These are phyloP conservation scores for Rhodeus uyekii DNA, from an alignment of 2,797 vertebrate species.

Conservation along the genomic window DNA sequence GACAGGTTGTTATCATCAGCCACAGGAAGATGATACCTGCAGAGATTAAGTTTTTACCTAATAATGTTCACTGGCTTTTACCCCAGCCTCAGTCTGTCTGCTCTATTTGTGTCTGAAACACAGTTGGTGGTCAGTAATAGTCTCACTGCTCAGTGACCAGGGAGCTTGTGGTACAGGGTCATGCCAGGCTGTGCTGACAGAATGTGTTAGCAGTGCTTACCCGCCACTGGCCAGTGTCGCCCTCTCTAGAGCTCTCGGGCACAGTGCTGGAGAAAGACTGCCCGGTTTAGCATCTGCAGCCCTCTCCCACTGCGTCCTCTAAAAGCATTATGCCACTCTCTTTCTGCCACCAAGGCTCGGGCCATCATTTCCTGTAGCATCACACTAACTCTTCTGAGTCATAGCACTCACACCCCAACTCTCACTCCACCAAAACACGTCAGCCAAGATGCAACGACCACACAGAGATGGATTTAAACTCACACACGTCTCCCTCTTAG, in stretches of 20 bases:
- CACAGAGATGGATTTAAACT: neutral
- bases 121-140: constrained; percentile 11
- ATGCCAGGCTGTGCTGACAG: constrained; percentile 48
- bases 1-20: constrained; percentile 35
- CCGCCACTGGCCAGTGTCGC: constrained; percentile 36
- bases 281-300: constrained; percentile 9
- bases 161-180: constrained; percentile 40
- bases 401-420: constrained; percentile 14
- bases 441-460: constrained; percentile 12
- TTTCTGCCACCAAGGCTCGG: constrained; percentile 13
- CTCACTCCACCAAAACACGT: constrained; percentile 5
- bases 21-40: constrained; percentile 33
- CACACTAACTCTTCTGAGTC: constrained; percentile 13
- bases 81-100: neutral
- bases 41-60: constrained; percentile 42
- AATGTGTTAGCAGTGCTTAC: constrained; percentile 53
- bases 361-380: constrained; percentile 35
- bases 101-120: constrained; percentile 6
- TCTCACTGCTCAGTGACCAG: constrained; percentile 5
- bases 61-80: constrained; percentile 47
- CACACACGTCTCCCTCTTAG: neutral
- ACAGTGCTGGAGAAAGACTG: constrained; percentile 29
- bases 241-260: constrained; percentile 28
- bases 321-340: constrained; percentile 19
- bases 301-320: constrained; percentile 16